Conservation (phyloP, 2,888 invertebrate genomes). For the Rhyacophila evoluta region DNA sequence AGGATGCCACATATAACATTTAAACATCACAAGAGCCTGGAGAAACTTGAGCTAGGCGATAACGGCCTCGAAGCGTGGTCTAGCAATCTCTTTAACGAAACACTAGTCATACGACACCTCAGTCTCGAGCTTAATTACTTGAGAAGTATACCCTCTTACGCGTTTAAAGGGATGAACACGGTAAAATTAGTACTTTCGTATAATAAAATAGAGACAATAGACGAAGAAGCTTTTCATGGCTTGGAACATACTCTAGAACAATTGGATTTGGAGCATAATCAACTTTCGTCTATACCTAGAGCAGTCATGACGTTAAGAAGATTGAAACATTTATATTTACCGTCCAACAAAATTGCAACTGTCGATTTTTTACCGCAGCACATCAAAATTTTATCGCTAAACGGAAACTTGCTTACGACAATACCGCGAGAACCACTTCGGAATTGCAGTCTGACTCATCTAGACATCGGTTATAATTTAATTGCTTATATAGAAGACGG, state of each 20-base stretch:
- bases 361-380: conserved; percentile 75
- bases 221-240: conserved; percentile 79
- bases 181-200: conserved; percentile 84
- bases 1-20: conserved; percentile 63
- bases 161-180: conserved; percentile 78
- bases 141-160: conserved; percentile 73
- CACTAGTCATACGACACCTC: conserved; percentile 81
- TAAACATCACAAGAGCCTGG: conserved; percentile 76
- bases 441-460: conserved; percentile 82
- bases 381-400: conserved; percentile 82
- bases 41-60: conserved; percentile 87
- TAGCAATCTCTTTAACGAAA: conserved; percentile 75
- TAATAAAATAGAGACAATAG: conserved; percentile 78
- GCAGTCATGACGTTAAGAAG: conserved; percentile 77
- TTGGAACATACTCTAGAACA: conserved; percentile 82
- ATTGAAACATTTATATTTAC: conserved; percentile 84
- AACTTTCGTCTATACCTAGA: conserved; percentile 76
- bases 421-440: conserved; percentile 78
- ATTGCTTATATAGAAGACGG: conserved; percentile 82
- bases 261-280: conserved; percentile 86
- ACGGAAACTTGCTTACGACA: conserved; percentile 82
- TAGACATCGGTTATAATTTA: conserved; percentile 90
- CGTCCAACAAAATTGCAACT: conserved; percentile 80
- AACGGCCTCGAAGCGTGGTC: conserved; percentile 81
- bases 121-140: conserved; percentile 87